A percentile compares a stretch with the other conserved stretches of the same genome.
Conservation (phyloP, 2,888 invertebrate genomes). For the Ophioninae sp. region DNA sequence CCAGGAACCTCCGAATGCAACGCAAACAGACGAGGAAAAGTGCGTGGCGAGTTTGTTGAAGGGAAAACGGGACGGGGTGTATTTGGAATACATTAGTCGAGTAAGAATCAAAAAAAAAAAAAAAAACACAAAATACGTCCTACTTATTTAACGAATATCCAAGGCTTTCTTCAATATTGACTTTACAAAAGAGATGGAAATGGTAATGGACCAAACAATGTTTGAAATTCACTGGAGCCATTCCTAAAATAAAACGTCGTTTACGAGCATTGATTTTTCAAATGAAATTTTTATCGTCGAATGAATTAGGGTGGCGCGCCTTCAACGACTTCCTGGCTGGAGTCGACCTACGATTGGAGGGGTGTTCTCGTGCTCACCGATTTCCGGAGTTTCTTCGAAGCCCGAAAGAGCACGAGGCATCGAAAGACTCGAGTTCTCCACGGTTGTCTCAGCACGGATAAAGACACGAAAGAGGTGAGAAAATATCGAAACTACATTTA, state of each 20-base stretch:
- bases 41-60: conserved; percentile 81
- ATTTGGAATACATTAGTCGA: conserved; percentile 78
- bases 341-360: conserved; percentile 87
- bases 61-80: conserved; percentile 78
- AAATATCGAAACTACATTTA: not conserved
- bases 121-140: too few relatives aligned
- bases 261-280: not conserved
- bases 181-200: not conserved
- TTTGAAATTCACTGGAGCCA: not conserved
- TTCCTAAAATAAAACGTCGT: not conserved
- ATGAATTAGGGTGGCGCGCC: conserved; percentile 85
- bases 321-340: conserved; percentile 88
- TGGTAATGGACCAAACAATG: not conserved
- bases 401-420: conserved; percentile 81
- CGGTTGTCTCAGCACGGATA: conserved; percentile 90
- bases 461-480: conserved; percentile 88
- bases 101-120: conserved; percentile 73
- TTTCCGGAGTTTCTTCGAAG: conserved; percentile 88
- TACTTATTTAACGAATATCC: not conserved
- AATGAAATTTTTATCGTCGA: not conserved
- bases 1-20: conserved; percentile 74
- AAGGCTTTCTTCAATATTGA: too few relatives aligned
- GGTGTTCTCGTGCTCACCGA: conserved; percentile 90
- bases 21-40: conserved; percentile 82
- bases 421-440: conserved; percentile 86